phyloP scores from a whole-genome alignment of 2,797 vertebrate species.

The Etheostoma nigrum region DNA sequence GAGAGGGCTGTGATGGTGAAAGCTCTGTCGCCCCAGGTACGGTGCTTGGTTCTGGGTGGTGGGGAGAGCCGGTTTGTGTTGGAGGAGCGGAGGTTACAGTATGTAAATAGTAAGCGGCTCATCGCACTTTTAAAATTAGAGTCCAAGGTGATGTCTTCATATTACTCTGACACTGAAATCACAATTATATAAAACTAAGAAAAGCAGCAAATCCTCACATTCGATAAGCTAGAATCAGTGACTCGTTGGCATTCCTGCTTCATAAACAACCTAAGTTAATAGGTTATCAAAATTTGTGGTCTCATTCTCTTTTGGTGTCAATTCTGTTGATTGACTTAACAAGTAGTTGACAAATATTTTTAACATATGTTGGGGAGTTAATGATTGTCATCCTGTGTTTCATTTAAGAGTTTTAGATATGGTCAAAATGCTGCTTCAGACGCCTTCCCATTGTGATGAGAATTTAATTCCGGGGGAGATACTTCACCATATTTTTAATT shows the following conservation, averaged over 20 bases:
- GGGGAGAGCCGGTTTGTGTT: too few species aligned
- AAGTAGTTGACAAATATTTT: neutral
- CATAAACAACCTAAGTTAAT: neutral
- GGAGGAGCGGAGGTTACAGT: too few species aligned
- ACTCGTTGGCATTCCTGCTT: neutral
- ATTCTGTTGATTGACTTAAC: slow-evolving; percentile 1
- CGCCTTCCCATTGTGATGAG: slow-evolving; percentile 31
- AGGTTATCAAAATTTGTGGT: neutral
- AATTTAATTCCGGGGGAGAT: slow-evolving; percentile 54
- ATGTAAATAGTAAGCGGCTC: too few species aligned
- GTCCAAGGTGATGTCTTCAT: neutral
- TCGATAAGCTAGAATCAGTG: neutral
- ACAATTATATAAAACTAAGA: too few species aligned
- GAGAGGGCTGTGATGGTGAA: too few species aligned
- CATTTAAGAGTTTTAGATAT: slow-evolving; percentile 36
- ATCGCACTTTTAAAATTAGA: too few species aligned
- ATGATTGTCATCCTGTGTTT: slow-evolving; percentile 42
- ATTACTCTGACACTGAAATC: neutral
- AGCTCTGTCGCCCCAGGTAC: too few species aligned
- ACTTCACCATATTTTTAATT: slow-evolving; percentile 62
- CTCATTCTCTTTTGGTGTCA: too few species aligned
- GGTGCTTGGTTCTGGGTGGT: too few species aligned
- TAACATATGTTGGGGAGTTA: neutral
- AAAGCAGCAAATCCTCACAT: too few species aligned
- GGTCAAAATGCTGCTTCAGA: slow-evolving; percentile 32